Evolutionary conservation across 2,888 invertebrate species (phyloP).

Genomic region (Branchellion lobata): DNA sequence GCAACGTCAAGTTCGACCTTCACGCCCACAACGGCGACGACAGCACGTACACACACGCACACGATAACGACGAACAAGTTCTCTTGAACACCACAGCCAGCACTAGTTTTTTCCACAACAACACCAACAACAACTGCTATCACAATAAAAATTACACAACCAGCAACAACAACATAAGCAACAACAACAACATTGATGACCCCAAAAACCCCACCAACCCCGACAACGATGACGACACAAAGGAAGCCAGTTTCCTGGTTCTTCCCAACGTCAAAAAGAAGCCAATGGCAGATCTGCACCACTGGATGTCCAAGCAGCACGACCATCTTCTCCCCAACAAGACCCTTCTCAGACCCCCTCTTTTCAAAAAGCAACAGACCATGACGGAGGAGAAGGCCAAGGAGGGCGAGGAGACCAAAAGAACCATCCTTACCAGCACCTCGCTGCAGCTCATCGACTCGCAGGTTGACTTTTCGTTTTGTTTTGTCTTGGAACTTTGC

Average conservation of each 20-base stretch:
- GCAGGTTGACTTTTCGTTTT: slow-evolving; percentile 67
- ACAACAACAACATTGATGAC: not conserved
- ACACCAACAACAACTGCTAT: too few species aligned
- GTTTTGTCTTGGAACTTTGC: slow-evolving; percentile 34
- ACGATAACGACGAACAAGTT: too few species aligned
- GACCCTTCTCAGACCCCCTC: not conserved
- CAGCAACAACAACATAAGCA: not conserved
- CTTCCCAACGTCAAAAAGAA: slow-evolving; percentile 10
- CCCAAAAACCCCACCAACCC: not conserved
- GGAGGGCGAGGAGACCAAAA: slow-evolving; percentile 55
- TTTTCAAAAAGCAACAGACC: not conserved
- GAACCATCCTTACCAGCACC: slow-evolving; percentile 54
- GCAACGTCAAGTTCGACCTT: too few species aligned
- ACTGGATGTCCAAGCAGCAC: slow-evolving; percentile 92
- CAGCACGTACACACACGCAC: too few species aligned
- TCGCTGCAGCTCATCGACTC: slow-evolving; percentile 75
- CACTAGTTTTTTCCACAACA: too few species aligned
- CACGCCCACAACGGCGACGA: too few species aligned
- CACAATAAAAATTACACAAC: too few species aligned
- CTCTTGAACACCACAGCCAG: too few species aligned
- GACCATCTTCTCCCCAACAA: slow-evolving; percentile 37
- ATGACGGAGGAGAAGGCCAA: not conserved
- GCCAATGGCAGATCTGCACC: slow-evolving; percentile 78
- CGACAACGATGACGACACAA: not conserved
- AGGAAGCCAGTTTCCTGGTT: not conserved